Evolutionary conservation across 2,113 vertebrate species (phyloP), one percentile per base, ranked within the genome.

Genomic region (Nothocercus julius): DNA sequence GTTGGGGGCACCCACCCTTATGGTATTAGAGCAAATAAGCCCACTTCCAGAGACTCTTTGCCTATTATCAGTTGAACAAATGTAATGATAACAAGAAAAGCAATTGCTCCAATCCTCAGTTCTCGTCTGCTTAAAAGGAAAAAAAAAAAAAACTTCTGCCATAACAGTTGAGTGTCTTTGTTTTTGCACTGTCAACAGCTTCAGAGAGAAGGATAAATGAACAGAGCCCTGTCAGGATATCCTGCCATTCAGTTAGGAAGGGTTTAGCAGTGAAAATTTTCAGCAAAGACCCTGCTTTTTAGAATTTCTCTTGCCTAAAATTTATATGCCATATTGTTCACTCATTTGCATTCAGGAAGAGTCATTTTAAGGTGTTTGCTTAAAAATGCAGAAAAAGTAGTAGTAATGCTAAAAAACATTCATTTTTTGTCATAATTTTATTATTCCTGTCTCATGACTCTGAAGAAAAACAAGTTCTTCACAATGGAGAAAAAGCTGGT

Each of bases 171-270:
- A 56, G 22, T 69, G 89, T 88, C 81, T 93, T 97, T 92, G 51
- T 51, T 73, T 84, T 68, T 75, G 24, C 72, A 20, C 85, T 91
- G 91, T 93, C 90, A 96, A 75, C 85, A 93, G 76, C 68, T 85
- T 77, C 89, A 93, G 94, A 93, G 90, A 95, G 56, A 90, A 54
- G 74, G 82, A 78, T 75, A 92, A 87, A 85, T 59, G 58, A 82
- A 15, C 27, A 54, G 36, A 67, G 76, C 72, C 91, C 92, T 11
- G 14, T 82, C 97, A 98, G 98, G 98, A 98, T 97, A 97, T 98
- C 98, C 98, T 98, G 98, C 92, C 95, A 97, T 97, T 97, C 94
- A 93, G 53, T 63, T 64, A 51, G 95, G 88, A 90, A 95, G 56
- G 62, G 36, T 95, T 97, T 96, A 97, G 62, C 69, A 89, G 82